phyloP scores from a whole-genome alignment of 2,797 vertebrate species.

The Basileuterus tristriatus region DNA sequence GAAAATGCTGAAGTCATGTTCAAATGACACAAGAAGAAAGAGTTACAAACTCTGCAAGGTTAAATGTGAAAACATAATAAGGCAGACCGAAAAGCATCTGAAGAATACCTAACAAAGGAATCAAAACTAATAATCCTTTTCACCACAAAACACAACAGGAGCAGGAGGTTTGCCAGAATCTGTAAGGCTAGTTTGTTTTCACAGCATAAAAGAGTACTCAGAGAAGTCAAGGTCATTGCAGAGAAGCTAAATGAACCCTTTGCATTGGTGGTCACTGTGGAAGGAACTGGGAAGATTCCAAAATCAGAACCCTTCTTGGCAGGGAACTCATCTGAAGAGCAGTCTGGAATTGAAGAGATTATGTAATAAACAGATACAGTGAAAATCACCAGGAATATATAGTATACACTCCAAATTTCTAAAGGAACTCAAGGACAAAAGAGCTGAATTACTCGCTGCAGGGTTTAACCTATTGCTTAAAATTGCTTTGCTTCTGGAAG shows the following conservation, averaged over 20 bases:
- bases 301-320: not conserved
- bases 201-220: not conserved
- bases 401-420: constrained; percentile 22
- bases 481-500: constrained; percentile 40
- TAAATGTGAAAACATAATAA: constrained; percentile 30
- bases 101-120: constrained; percentile 32
- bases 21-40: constrained; percentile 12
- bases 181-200: not conserved
- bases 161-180: not conserved
- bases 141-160: not conserved
- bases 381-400: not conserved
- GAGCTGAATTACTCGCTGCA: constrained; percentile 36
- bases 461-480: constrained; percentile 23
- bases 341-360: constrained; percentile 33
- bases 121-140: constrained; percentile 21
- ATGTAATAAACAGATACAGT: constrained; percentile 26
- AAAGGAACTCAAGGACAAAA: constrained; percentile 10
- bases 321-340: not conserved
- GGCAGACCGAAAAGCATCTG: not conserved
- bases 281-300: constrained; percentile 14
- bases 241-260: not conserved
- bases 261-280: not conserved
- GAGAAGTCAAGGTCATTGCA: not conserved
- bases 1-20: constrained; percentile 18
- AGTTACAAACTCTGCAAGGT: not conserved